phyloP scores from a whole-genome alignment of 37 sponge, comb jelly and placozoan genomes.

The Dysidea cf. avara region DNA sequence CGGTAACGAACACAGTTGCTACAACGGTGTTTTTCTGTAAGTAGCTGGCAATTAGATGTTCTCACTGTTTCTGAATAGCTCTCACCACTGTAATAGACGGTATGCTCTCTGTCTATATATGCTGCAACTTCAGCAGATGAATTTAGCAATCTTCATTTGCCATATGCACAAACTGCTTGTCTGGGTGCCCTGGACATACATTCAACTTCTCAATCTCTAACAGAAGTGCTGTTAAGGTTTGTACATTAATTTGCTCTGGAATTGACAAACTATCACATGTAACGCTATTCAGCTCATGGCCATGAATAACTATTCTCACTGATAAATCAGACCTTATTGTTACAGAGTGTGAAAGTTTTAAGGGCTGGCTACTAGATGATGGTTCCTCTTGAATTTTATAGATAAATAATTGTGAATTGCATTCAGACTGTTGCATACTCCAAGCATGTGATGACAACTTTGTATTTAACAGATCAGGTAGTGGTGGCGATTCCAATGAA shows the following conservation, averaged over 20 bases:
- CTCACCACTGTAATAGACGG: conserved; percentile 14
- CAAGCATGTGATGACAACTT: no score
- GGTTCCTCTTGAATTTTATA: no score
- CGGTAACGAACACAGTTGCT: conserved; percentile 37
- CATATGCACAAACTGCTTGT: conserved; percentile 30
- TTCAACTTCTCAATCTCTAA: background rate
- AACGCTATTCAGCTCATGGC: background rate
- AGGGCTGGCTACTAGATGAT: no score
- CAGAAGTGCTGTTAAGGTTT: conserved; percentile 10
- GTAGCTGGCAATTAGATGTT: conserved; percentile 15
- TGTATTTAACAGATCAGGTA: no score
- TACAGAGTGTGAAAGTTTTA: conserved; percentile 27
- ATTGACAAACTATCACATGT: conserved; percentile 8
- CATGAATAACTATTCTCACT: no score
- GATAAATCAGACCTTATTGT: no score
- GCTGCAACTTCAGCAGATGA: no score
- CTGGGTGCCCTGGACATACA: conserved; percentile 39
- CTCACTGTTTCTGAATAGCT: conserved; percentile 28
- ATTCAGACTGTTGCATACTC: no score
- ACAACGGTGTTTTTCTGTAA: conserved; percentile 3
- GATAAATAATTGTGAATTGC: no score
- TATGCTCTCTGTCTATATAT: conserved; percentile 12
- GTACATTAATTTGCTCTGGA: background rate
- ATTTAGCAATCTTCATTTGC: no score
- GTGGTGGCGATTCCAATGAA: no score